Evolutionary conservation across 2,797 vertebrate species (phyloP), one percentile per base, ranked within the genome.

Genomic region (Tympanoctomys barrerae): DNA sequence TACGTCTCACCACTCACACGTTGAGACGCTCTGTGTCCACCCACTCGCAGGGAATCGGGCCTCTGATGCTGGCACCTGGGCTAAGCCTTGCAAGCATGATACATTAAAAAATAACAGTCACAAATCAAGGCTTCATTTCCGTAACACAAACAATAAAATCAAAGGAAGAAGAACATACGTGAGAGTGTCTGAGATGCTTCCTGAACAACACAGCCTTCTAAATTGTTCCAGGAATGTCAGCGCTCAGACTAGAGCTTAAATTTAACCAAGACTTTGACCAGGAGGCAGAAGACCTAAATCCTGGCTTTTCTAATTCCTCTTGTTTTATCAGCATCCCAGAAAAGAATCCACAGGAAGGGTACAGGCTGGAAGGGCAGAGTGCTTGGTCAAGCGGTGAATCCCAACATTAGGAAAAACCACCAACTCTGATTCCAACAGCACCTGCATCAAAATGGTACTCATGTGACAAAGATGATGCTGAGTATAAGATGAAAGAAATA

Each of bases 91-190:
- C 95, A 62, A 68, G 26, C 68, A 39, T 36, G 78, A 88, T 46
- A 57, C 81, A 68, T 91, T 94, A 92, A 90, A 96, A 97, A 96
- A 95, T 24, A 93, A 87, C 28, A 54, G 64, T 28, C 1, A 42
- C 81, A 94, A 97, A 97, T 82, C 64, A 39, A 42, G 94, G 93
- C 92, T 96, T 94, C 82, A 90, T 59, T 96, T 94, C 95, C 97
- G 94, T 92, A 94, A 94, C 91, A 96, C 87, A 92, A 94, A 97
- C 94, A 24, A 39, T 87, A 75, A 90, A 97, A 36, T 42, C 52
- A 52, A 87, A 59, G 54, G 68, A 86, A 95, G 46, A 57, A 89
- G 87, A 87, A 94, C 83, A 73, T n/a, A 42, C 9, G 4, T 0
- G 8, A 75, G 84, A 82, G 86, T 84, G 66, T 89, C 82, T 92